Evolutionary conservation across 2,888 invertebrate species (phyloP).

Genomic region (Koerneria pararmatus): DNA sequence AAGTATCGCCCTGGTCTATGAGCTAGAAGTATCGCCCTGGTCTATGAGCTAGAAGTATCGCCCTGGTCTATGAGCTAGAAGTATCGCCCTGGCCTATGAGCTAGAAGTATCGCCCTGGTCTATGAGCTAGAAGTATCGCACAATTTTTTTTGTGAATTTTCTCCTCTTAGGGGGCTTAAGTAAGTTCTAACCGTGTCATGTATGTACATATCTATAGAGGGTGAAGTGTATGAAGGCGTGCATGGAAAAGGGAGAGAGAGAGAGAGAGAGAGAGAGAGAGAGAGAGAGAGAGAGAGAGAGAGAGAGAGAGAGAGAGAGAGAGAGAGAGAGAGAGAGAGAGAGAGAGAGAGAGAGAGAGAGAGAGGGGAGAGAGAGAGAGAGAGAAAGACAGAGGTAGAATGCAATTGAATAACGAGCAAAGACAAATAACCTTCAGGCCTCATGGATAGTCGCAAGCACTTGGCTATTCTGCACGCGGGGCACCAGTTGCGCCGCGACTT

Average conservation of each 20-base stretch:
- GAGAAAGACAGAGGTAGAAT: constrained; percentile 1
- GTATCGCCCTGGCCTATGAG: too few species aligned
- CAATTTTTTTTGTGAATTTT: too few species aligned
- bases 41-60: too few species aligned
- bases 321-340: constrained; percentile 17
- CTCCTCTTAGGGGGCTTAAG: too few species aligned
- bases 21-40: too few species aligned
- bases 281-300: constrained; percentile 19
- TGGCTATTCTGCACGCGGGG: constrained; percentile 76
- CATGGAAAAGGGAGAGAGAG: constrained; percentile 24
- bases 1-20: too few species aligned
- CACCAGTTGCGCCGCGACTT: constrained; percentile 83
- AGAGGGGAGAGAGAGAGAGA: constrained; percentile 14
- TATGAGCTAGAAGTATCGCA: too few species aligned
- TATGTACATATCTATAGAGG: too few species aligned
- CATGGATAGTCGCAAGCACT: constrained; percentile 76
- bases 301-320: constrained; percentile 13
- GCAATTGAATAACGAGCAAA: not conserved
- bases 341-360: constrained; percentile 20
- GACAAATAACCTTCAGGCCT: constrained; percentile 69
- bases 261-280: constrained; percentile 4
- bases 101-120: too few species aligned
- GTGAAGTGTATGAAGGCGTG: too few species aligned
- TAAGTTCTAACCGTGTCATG: too few species aligned
- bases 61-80: too few species aligned